Evolutionary conservation across 2,113 vertebrate species (phyloP).

Genomic region (Cochlearius cochlearius): DNA sequence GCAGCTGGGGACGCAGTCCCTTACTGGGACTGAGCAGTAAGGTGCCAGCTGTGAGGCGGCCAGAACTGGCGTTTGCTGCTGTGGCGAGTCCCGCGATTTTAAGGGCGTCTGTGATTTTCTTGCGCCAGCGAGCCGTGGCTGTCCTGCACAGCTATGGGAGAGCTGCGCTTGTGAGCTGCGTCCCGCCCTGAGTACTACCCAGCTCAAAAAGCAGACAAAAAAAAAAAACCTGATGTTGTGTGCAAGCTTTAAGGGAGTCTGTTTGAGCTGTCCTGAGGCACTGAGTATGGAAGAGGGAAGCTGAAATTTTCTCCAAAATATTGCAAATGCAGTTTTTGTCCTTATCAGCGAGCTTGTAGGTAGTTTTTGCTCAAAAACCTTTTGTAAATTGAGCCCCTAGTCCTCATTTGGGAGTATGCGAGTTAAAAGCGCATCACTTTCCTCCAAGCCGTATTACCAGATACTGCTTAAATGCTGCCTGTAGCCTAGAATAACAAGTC

Average conservation of each 20-base stretch:
- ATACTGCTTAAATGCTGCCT: not conserved
- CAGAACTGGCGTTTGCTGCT: not conserved
- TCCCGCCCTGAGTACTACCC: not conserved
- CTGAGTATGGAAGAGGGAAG: not conserved
- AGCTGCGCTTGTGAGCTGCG: not conserved
- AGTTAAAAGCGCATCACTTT: not conserved
- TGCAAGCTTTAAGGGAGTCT: not conserved
- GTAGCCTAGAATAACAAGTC: not conserved
- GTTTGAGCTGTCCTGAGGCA: not conserved
- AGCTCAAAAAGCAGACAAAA: not conserved
- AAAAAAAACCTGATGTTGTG: accelerated
- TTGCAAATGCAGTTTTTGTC: not conserved
- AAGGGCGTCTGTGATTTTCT: not conserved
- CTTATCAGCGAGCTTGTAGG: not conserved
- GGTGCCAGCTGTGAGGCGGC: not conserved
- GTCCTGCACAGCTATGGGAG: not conserved
- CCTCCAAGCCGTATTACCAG: not conserved
- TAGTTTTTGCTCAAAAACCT: not conserved
- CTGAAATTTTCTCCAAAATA: not conserved
- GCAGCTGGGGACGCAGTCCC: no score
- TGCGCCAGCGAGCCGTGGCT: not conserved
- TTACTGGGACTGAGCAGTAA: not conserved
- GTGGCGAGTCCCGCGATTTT: accelerated
- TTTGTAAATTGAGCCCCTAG: not conserved
- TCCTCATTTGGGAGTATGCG: not conserved